Conservation (phyloP, 2,888 invertebrate genomes). For the Yponomeuta sedellus region DNA sequence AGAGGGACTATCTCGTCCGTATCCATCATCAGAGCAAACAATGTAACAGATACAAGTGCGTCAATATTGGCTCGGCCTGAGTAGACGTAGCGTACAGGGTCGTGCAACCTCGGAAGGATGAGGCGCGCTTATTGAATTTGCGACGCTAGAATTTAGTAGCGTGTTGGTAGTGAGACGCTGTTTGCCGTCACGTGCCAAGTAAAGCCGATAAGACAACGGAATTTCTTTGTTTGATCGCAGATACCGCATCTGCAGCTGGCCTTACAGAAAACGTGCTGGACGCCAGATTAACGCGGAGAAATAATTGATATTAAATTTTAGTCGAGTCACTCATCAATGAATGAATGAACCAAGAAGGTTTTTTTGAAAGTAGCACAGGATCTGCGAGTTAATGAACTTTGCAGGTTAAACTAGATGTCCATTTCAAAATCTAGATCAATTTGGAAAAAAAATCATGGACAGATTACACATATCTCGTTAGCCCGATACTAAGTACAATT, state of each 20-base stretch:
- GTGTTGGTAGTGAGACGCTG: constrained; percentile 11
- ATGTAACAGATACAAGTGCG: constrained; percentile 42
- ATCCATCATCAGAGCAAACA: constrained; percentile 63
- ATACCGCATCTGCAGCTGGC: neutral
- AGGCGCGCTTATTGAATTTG: constrained; percentile 33
- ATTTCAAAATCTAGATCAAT: too few species aligned
- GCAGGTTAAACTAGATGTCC: too few species aligned
- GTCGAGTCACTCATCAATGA: constrained; percentile 7
- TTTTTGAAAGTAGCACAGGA: too few species aligned
- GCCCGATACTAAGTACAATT: too few species aligned
- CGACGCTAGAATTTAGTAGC: constrained; percentile 24
- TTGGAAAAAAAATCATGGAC: too few species aligned
- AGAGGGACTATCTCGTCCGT: constrained; percentile 42
- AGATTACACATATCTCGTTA: too few species aligned
- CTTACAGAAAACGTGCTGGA: neutral
- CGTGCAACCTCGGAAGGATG: constrained; percentile 20
- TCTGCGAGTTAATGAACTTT: too few species aligned
- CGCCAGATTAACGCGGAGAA: neutral
- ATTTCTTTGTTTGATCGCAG: constrained; percentile 16
- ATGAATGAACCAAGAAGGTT: too few species aligned
- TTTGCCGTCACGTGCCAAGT: constrained; percentile 26
- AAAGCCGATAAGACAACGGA: constrained; percentile 24
- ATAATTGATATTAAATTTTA: constrained; percentile 7
- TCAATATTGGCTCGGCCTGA: constrained; percentile 43
- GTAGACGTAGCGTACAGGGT: constrained; percentile 22